Evolutionary conservation across 2,113 vertebrate genomes (phyloP), one percentile per base, ranked within the genome.

Genomic region (Alouatta palliata): DNA sequence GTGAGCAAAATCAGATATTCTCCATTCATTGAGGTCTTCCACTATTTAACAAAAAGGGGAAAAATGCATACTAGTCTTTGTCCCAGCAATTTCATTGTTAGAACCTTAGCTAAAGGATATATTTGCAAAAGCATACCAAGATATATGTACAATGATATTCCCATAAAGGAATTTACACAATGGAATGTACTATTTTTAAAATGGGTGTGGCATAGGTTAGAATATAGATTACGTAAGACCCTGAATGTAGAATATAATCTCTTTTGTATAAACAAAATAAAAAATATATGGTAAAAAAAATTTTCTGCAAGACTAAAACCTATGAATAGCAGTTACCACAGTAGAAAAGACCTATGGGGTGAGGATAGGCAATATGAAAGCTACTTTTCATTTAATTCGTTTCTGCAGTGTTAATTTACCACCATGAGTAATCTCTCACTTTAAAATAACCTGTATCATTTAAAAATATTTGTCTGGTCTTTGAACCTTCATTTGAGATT

Each of bases 381-480:
- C 23, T 61, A 77, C 43, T 91, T 75, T 83, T 52, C 14, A 73
- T 23, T 91, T 94, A 79, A 94, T 47, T 66, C 19, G 3, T 83
- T 90, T 82, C 64, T 66, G 10, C 86, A 76, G 37, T 91, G 87
- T 88, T 96, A 47, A 93, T 79, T 79, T 79, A 77, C 37, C 32
- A 83, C n/a, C 37, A n/a, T 47, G 23, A 76, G 13, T 54, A 77
- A 70, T 35, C 35, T 85, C 64, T 77, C 58, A 88, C 35, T 91
- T 97, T 79, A 87, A 94, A 92, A 92, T 92, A 91, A 96, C 79
- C n/a, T 96, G 61, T 75, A 30, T 16, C 16, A 17, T 52, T 52
- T 52, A 52, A 52, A 52, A 52, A 52, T 52, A 52, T 52, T 52
- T 52, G 52, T 19, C 52, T 52, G 52, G 52, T 52, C 52, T 52